These are phyloP conservation scores for Aulostomus chinensis DNA, from an alignment of 2,797 vertebrate genomes.

Conservation along the genomic window DNA sequence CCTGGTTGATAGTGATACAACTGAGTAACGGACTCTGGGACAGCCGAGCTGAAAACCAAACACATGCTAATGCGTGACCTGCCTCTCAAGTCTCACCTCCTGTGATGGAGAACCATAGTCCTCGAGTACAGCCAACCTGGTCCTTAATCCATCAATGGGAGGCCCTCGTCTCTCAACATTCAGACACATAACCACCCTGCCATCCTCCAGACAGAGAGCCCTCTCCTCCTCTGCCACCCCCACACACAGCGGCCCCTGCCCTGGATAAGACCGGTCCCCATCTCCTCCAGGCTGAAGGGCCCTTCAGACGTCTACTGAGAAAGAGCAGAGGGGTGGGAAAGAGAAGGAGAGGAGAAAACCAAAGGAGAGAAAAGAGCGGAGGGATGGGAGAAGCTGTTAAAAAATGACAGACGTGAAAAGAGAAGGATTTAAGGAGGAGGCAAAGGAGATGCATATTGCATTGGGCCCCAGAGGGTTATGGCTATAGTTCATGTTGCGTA, in stretches of 20 bases:
- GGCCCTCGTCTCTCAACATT: slow-evolving; percentile 71
- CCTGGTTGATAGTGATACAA: slow-evolving; percentile 51
- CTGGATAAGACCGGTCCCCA: slow-evolving; percentile 60
- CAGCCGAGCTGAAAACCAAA: slow-evolving; percentile 65
- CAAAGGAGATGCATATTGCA: slow-evolving; percentile 68
- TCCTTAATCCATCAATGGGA: slow-evolving; percentile 77
- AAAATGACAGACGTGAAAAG: slow-evolving; percentile 54
- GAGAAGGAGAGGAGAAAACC: slow-evolving; percentile 49
- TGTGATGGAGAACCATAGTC: slow-evolving; percentile 64
- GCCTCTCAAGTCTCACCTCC: slow-evolving; percentile 70
- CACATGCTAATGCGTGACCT: slow-evolving; percentile 78
- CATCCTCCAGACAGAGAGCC: slow-evolving; percentile 69
- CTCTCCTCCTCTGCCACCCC: slow-evolving; percentile 46
- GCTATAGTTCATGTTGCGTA: slow-evolving; percentile 65
- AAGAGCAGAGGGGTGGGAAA: slow-evolving; percentile 76
- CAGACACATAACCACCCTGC: slow-evolving; percentile 66
- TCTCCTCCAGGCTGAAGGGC: slow-evolving; percentile 71
- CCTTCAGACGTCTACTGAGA: slow-evolving; percentile 81
- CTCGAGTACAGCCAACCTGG: slow-evolving; percentile 76
- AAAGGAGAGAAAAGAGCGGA: slow-evolving; percentile 50
- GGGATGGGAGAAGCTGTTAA: slow-evolving; percentile 43
- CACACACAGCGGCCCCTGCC: slow-evolving; percentile 47
- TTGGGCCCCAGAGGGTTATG: slow-evolving; percentile 56
- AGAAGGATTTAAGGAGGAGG: slow-evolving; percentile 61
- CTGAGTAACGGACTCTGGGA: slow-evolving; percentile 57